These are phyloP conservation scores for Heliconius hermathena DNA, from an alignment of 1,140 invertebrate species.

Conservation along the genomic window DNA sequence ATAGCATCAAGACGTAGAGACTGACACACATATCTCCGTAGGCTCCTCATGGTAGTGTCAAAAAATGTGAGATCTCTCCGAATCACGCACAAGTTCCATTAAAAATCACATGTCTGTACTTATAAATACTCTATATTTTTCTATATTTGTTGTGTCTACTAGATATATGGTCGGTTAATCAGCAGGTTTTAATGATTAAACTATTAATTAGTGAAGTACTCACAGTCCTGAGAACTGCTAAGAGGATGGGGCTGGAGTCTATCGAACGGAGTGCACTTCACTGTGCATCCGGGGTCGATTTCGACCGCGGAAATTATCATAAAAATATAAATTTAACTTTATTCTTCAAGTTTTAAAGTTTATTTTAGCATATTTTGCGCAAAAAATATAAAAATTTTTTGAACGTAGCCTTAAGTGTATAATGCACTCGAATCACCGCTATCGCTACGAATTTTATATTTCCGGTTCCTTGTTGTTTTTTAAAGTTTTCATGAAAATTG, in stretches of 20 bases:
- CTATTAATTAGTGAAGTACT: slow-evolving; percentile 30
- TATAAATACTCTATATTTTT: too few species aligned
- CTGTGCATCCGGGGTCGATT: slow-evolving; percentile 18
- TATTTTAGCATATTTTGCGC: not conserved
- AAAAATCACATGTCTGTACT: too few species aligned
- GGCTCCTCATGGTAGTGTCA: too few species aligned
- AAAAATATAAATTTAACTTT: not conserved
- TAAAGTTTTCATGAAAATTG: not conserved
- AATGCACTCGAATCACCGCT: slow-evolving; percentile 5
- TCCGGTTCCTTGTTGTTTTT: slow-evolving; percentile 5
- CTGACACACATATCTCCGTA: too few species aligned
- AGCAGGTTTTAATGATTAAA: slow-evolving; percentile 13
- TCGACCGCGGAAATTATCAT: slow-evolving; percentile 7
- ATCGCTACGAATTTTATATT: slow-evolving; percentile 7
- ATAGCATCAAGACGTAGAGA: too few species aligned
- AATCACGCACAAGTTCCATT: too few species aligned
- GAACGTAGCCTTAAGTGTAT: not conserved
- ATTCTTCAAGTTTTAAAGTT: not conserved
- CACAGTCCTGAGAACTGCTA: slow-evolving; percentile 13
- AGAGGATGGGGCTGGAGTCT: slow-evolving; percentile 22
- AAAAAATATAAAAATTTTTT: not conserved
- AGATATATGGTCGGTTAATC: not conserved
- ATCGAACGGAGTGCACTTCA: slow-evolving; percentile 23
- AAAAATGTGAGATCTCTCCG: too few species aligned
- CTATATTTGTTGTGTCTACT: not conserved